Conservation (phyloP, 2,797 vertebrate species). For the Zalophus californianus region DNA sequence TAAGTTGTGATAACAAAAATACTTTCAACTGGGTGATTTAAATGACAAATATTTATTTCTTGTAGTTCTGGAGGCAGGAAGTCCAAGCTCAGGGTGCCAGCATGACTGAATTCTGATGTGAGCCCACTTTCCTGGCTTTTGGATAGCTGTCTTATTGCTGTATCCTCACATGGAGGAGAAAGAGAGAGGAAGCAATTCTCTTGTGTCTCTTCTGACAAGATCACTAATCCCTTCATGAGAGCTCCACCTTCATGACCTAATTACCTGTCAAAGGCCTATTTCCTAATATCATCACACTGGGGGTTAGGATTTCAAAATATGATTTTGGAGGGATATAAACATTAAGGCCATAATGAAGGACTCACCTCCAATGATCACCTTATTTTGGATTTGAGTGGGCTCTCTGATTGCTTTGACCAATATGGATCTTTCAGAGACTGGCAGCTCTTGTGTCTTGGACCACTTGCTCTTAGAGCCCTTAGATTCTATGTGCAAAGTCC, state of each 20-base stretch:
- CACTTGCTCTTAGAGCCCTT: neutral
- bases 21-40: neutral
- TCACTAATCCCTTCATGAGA: neutral
- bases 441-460: neutral
- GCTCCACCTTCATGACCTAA: neutral
- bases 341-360: neutral
- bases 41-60: neutral
- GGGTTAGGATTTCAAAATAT: neutral
- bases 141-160: neutral
- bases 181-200: neutral
- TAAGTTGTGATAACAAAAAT: neutral
- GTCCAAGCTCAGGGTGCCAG: neutral
- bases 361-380: neutral
- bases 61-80: neutral
- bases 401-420: neutral
- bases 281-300: neutral
- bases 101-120: neutral
- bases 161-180: neutral
- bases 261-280: neutral
- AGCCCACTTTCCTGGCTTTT: neutral
- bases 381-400: neutral
- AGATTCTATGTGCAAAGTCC: neutral
- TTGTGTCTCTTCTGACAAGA: neutral
- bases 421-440: neutral
- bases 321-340: neutral